These are phyloP conservation scores for Stenichneumon culpator DNA, from an alignment of 2,888 invertebrate species.

Conservation along the genomic window DNA sequence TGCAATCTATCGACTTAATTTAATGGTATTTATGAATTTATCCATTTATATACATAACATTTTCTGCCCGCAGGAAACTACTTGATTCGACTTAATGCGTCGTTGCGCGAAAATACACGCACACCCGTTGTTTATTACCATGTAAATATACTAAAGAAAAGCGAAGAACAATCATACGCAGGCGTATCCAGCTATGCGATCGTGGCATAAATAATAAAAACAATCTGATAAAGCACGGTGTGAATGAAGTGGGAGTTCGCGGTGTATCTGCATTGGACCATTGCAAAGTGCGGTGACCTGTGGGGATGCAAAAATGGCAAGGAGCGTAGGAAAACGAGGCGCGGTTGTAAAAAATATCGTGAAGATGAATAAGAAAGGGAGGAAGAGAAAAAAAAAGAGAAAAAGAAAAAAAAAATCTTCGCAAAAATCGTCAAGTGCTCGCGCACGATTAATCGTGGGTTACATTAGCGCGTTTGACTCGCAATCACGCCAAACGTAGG, in stretches of 20 bases:
- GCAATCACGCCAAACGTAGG: conserved; percentile 55
- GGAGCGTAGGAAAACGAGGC: conserved; percentile 81
- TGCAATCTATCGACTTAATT: too few species aligned
- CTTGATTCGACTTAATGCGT: neutral
- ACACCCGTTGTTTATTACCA: neutral
- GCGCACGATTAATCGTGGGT: conserved; percentile 49
- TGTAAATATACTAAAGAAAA: neutral
- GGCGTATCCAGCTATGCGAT: neutral
- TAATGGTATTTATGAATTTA: too few species aligned
- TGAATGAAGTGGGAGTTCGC: conserved; percentile 50
- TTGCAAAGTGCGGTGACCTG: conserved; percentile 43
- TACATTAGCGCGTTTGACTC: conserved; percentile 39
- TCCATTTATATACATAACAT: too few species aligned
- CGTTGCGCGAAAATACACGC: neutral
- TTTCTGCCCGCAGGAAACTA: neutral
- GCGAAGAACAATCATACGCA: neutral
- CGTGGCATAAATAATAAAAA: neutral
- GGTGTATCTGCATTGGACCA: conserved; percentile 23
- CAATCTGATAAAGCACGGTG: conserved; percentile 26
- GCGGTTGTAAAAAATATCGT: conserved; percentile 71
- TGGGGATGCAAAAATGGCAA: conserved; percentile 70
- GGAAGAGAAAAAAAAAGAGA: conserved; percentile 31
- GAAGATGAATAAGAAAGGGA: conserved; percentile 2
- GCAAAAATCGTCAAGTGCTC: conserved; percentile 35
- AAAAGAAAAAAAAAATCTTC: neutral